phyloP scores from a whole-genome alignment of 2,888 invertebrate genomes.

The Thumatha senex region DNA sequence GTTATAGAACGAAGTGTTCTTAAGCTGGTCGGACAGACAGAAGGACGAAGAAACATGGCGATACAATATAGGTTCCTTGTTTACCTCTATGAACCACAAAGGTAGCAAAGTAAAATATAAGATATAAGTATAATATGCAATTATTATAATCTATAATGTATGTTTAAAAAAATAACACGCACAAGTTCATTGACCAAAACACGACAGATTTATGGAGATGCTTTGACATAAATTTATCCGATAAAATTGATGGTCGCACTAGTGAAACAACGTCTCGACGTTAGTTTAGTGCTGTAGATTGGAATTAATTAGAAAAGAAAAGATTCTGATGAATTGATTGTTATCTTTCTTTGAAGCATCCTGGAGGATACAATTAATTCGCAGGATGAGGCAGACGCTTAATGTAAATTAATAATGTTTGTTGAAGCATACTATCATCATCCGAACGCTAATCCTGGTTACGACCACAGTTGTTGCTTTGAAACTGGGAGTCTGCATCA shows the following conservation, averaged over 20 bases:
- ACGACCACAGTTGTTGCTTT: no score
- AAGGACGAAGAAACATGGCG: no score
- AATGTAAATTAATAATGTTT: constrained; percentile 12
- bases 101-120: no score
- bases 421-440: background rate
- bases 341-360: constrained; percentile 20
- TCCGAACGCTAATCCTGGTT: background rate
- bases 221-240: background rate
- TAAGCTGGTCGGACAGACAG: no score
- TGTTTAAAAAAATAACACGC: no score
- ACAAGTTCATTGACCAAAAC: no score
- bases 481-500: no score
- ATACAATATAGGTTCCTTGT: no score
- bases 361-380: constrained; percentile 17
- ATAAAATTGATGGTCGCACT: constrained; percentile 14
- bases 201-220: background rate
- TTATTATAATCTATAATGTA: no score
- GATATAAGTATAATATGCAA: no score
- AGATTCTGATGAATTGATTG: constrained; percentile 22
- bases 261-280: constrained; percentile 21
- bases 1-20: no score
- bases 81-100: no score
- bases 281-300: constrained; percentile 21
- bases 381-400: constrained; percentile 23
- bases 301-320: constrained; percentile 28